Conservation (phyloP, 2,888 invertebrate genomes). For the Cataglyphis livida region DNA sequence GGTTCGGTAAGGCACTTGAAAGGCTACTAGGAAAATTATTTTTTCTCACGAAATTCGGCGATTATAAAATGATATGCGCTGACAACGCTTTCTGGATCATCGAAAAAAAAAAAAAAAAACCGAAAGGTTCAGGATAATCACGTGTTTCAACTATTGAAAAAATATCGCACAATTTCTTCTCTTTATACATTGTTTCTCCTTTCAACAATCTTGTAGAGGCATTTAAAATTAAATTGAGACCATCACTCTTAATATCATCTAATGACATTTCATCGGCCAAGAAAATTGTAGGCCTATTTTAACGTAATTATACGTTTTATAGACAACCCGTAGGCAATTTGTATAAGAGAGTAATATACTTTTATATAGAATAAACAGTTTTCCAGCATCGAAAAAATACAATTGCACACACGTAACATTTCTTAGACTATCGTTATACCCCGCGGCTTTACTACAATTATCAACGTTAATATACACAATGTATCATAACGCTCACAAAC, state of each 20-base stretch:
- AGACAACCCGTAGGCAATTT: constrained; percentile 10
- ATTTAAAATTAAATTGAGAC: constrained; percentile 16
- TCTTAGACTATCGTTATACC: constrained; percentile 27
- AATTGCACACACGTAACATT: constrained; percentile 28
- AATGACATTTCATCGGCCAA: background rate
- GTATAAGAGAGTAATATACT: constrained; percentile 7
- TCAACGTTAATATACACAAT: constrained; percentile 20
- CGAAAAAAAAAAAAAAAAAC: constrained; percentile 1
- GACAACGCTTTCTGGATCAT: constrained; percentile 6
- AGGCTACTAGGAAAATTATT: constrained; percentile 63
- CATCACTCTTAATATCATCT: constrained; percentile 22
- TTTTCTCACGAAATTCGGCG: constrained; percentile 34
- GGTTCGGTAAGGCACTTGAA: constrained; percentile 76
- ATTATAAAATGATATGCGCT: constrained; percentile 54
- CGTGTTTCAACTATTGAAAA: constrained; percentile 5
- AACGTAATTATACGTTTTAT: constrained; percentile 7
- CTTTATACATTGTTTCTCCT: background rate
- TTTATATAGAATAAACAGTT: constrained; percentile 30
- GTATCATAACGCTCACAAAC: background rate
- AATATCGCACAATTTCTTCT: constrained; percentile 22
- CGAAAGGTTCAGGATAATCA: background rate
- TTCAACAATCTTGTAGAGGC: background rate
- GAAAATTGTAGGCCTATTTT: constrained; percentile 17
- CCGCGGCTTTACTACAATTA: constrained; percentile 32
- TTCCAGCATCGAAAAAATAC: constrained; percentile 28